Evolutionary conservation across 2,888 invertebrate genomes (phyloP).

Genomic region (Drosophila rubida): DNA sequence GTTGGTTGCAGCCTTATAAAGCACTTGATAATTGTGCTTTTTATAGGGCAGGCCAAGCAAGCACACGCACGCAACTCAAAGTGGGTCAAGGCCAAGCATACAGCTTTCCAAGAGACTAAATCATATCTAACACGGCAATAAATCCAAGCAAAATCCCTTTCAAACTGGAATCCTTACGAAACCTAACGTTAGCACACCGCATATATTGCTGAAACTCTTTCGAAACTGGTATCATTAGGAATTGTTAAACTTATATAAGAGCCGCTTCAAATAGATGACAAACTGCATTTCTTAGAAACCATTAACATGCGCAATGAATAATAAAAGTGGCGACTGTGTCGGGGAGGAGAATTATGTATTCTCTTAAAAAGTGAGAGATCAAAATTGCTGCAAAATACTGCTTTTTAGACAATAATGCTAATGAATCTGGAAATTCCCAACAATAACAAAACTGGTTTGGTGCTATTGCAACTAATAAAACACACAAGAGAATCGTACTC

Average conservation of each 20-base stretch:
- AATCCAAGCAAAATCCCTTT: background rate
- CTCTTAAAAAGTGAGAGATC: constrained; percentile 10
- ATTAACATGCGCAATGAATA: constrained; percentile 8
- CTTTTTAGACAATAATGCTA: constrained; percentile 36
- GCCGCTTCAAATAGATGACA: background rate
- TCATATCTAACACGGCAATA: background rate
- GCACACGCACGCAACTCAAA: constrained; percentile 36
- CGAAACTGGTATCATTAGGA: constrained; percentile 14
- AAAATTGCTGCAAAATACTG: background rate
- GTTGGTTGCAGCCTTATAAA: constrained; percentile 36
- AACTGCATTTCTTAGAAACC: background rate
- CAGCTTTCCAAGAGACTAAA: constrained; percentile 18
- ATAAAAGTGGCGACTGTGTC: constrained; percentile 3
- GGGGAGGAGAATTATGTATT: constrained; percentile 26
- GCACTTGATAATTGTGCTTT: constrained; percentile 49
- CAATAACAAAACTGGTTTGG: constrained; percentile 39
- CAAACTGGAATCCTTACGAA: background rate
- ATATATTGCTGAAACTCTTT: background rate
- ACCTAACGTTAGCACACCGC: no score
- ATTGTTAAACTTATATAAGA: background rate
- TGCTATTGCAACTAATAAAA: constrained; percentile 26
- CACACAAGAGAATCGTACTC: constrained; percentile 14
- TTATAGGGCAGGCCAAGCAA: constrained; percentile 28
- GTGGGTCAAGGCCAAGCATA: constrained; percentile 77
- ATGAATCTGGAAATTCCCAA: constrained; percentile 49